Conservation (phyloP, 30 jellyfish, hydroid and myxozoan genomes). For the Cassiopea xamachana region DNA sequence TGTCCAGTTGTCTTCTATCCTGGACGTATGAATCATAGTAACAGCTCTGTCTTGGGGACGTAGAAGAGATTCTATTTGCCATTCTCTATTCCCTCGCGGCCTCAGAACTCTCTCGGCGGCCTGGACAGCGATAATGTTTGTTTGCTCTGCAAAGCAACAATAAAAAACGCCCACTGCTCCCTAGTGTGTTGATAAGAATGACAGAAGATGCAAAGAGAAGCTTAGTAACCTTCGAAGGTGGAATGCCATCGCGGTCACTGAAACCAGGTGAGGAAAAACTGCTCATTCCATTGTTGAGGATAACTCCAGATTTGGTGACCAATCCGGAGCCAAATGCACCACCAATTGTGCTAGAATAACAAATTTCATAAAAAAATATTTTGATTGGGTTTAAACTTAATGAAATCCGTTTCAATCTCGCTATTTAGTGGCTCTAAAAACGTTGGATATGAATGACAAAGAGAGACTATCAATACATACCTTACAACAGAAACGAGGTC, state of each 20-base stretch:
- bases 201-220: not conserved
- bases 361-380: no score
- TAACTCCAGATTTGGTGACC: conserved; percentile 60
- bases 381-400: not conserved
- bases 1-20: no score
- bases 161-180: no score
- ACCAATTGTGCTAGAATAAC: conserved; percentile 69
- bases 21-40: no score
- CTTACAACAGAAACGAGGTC: conserved; percentile 77
- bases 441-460: not conserved
- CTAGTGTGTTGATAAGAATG: not conserved
- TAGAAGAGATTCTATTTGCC: no score
- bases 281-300: conserved; percentile 79
- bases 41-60: no score
- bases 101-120: no score
- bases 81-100: no score
- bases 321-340: conserved; percentile 74
- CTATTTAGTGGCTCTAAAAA: not conserved
- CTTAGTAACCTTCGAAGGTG: conserved; percentile 49
- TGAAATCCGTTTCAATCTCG: not conserved
- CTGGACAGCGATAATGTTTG: no score
- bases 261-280: conserved; percentile 74
- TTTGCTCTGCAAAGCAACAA: no score
- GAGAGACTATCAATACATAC: conserved; percentile 18
- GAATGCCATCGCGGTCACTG: conserved; percentile 38